Evolutionary conservation across 2,113 vertebrate species (phyloP).

Genomic region (Macrotus californicus): DNA sequence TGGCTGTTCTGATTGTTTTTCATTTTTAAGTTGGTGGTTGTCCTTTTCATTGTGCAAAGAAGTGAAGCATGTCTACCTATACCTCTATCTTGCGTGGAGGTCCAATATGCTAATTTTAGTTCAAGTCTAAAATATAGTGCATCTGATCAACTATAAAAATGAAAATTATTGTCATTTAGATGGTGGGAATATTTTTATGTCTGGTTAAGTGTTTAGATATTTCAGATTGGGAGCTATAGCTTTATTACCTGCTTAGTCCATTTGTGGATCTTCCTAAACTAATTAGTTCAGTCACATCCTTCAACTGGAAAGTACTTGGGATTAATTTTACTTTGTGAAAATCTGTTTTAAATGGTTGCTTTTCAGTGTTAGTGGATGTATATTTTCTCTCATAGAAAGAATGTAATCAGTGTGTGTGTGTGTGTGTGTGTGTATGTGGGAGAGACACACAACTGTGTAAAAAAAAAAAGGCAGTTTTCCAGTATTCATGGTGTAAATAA

Average conservation of each 20-base stretch:
- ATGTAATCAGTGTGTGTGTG: neutral
- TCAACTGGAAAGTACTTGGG: neutral
- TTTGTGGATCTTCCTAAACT: neutral
- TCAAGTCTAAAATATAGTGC: neutral
- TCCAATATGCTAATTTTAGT: neutral
- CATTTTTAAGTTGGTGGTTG: too few relatives aligned
- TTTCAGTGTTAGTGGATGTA: neutral
- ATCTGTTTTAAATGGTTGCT: neutral
- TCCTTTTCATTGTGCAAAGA: too few relatives aligned
- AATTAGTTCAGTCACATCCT: neutral
- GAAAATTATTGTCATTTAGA: neutral
- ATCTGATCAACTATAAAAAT: neutral
- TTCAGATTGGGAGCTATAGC: neutral
- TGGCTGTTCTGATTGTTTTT: too few relatives aligned
- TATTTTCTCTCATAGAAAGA: neutral
- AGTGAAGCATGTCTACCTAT: too few relatives aligned
- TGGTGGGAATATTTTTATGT: neutral
- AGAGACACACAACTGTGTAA: neutral
- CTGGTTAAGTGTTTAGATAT: neutral
- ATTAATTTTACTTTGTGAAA: neutral
- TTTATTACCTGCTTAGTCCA: neutral
- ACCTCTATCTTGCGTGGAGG: too few relatives aligned
- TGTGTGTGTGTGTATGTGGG: neutral
- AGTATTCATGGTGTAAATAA: neutral
- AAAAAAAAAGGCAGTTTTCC: neutral